Conservation (phyloP, 2,113 vertebrate species). For the Bos javanicus region DNA sequence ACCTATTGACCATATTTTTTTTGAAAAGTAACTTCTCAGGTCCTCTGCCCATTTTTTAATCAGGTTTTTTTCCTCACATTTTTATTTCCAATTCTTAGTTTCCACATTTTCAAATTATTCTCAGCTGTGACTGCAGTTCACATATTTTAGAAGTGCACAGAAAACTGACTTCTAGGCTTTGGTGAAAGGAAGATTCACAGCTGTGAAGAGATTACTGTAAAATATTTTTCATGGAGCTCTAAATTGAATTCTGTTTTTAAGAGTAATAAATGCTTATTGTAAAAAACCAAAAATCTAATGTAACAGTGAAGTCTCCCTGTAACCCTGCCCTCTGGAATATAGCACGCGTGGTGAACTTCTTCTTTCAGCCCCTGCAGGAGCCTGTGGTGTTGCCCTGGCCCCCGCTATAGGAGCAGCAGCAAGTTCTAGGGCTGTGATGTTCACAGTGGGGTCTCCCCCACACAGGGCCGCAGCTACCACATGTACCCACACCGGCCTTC, state of each 20-base stretch:
- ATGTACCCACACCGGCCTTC: constrained; percentile 91
- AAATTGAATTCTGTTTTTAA: neutral
- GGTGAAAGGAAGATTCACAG: neutral
- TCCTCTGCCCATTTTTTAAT: neutral
- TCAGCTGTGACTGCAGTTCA: neutral
- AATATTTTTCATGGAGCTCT: neutral
- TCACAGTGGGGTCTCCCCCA: constrained; percentile 97
- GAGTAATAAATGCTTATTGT: neutral
- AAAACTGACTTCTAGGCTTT: neutral
- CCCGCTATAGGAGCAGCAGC: constrained; percentile 76
- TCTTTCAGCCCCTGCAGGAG: constrained; percentile 86
- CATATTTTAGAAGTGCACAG: neutral
- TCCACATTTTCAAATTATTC: neutral
- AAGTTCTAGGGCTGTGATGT: constrained; percentile 90
- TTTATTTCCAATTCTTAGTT: neutral
- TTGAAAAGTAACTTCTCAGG: neutral
- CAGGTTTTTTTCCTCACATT: neutral
- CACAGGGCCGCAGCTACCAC: constrained; percentile 90
- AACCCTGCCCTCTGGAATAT: neutral
- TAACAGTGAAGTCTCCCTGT: neutral
- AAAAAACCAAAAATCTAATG: neutral
- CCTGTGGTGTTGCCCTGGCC: constrained; percentile 77
- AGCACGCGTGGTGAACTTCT: neutral
- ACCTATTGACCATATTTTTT: neutral
- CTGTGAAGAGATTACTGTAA: neutral